Base-by-base conservation (phyloP, 2,888 invertebrate genomes). In the Ophioninae sp. region DNA sequence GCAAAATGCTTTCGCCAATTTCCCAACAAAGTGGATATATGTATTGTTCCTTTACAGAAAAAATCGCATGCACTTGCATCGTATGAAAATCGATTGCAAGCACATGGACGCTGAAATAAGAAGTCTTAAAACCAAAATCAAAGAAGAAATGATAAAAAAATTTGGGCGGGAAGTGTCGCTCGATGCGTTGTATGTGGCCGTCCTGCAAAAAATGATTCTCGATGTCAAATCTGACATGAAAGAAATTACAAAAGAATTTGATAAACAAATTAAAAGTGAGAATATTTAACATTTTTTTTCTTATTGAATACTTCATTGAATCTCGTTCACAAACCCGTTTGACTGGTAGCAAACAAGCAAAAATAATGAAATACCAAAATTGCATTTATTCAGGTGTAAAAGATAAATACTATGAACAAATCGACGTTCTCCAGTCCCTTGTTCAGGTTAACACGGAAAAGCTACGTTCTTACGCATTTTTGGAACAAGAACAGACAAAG, bases 31-130 rank as follows among this genome's bases (percentile, higher is more conserved):
- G 61, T 30, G 30, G 3, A 30, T 30, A 30, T 30, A 30, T 30
- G 30, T 30, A 30, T 30, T 30, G 3, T 30, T 13, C 30, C 58
- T 65, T 41, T 9, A 41, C 86, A 96, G 96, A 89, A 94, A 95
- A 63, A 96, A 96, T 89, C 94, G 95, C 83, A 94, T 94, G 0
- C 96, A 97, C 90, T 90, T 96, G 79, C 94, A 95, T 74, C 95
- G 96, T 84, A 96, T 97, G 95, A 95, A 95, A 90, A 93, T 95
- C 0, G 96, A 97, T 90, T 93, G 96, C 17, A 94, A 94, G 67
- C 94, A 94, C 69, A 97, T 97, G 96, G 93, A 94, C 9, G 92
- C 92, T 0, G 93, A 94, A 77, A 95, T 96, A 0, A 93, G 93
- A 2, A 93, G 93, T 9, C 89, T 96, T 6, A 94, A 95, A 77